Conservation (phyloP, 2,888 invertebrate genomes). For the Callyntrura guangdongensis region DNA sequence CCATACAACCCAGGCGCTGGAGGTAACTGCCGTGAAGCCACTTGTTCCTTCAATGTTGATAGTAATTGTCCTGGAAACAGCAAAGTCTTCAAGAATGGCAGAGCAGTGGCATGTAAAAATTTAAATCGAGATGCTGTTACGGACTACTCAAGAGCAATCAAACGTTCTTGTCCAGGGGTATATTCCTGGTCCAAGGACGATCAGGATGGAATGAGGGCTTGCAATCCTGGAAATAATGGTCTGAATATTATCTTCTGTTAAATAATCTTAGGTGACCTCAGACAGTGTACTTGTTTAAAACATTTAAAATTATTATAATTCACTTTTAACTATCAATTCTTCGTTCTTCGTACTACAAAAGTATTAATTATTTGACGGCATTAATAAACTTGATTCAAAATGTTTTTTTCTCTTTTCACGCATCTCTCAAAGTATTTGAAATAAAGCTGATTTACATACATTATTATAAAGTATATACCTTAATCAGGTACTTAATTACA, state of each 20-base stretch:
- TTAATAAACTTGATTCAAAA: no score
- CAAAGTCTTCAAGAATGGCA: conserved; percentile 56
- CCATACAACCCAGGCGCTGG: conserved; percentile 73
- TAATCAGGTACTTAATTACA: no score
- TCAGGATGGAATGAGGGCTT: conserved; percentile 73
- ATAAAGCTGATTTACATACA: no score
- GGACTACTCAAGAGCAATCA: conserved; percentile 65
- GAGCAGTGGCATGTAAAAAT: conserved; percentile 67
- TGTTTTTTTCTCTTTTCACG: no score
- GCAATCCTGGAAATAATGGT: conserved; percentile 75
- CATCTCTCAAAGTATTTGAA: no score
- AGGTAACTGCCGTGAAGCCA: conserved; percentile 67
- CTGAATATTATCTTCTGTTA: conserved; percentile 70
- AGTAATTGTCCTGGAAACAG: conserved; percentile 52
- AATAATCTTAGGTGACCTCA: no score
- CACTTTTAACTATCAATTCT: no score
- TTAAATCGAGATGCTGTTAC: conserved; percentile 66
- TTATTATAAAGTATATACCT: no score
- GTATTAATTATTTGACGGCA: no score
- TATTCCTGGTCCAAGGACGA: conserved; percentile 80
- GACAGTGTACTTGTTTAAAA: no score
- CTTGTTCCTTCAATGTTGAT: conserved; percentile 72
- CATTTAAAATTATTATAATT: no score
- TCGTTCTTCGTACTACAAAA: no score
- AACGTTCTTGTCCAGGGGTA: conserved; percentile 66